Evolutionary conservation across 53 echinoderm and acorn worm species (phyloP).

Genomic region (Temnopleurus reevesii): DNA sequence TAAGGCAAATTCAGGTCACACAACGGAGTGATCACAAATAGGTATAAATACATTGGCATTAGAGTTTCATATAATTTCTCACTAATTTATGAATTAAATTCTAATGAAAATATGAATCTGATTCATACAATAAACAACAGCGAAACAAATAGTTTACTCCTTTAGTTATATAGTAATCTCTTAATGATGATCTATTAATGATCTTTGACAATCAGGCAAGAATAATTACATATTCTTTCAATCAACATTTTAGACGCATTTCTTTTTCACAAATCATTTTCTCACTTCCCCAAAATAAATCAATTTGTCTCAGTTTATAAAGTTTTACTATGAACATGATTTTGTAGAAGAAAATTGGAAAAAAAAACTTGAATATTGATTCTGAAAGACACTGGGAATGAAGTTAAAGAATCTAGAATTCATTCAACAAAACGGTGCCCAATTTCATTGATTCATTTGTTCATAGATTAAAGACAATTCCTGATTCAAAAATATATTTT

Average conservation of each 20-base stretch:
- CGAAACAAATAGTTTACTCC: no score
- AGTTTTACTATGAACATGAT: neutral
- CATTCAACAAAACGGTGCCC: no score
- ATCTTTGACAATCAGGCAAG: no score
- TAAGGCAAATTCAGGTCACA: constrained; percentile 6
- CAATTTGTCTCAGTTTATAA: neutral
- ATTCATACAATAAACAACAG: neutral
- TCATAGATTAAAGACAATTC: no score
- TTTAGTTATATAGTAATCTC: no score
- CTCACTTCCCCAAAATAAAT: neutral
- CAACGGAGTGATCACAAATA: neutral
- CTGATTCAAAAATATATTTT: no score
- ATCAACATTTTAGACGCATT: neutral
- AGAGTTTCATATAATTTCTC: neutral
- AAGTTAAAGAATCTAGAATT: no score
- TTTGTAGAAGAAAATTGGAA: neutral
- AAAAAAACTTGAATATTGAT: no score
- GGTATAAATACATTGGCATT: neutral
- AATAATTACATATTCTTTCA: neutral
- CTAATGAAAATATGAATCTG: neutral
- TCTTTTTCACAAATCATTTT: no score
- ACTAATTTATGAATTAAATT: neutral
- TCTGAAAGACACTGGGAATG: no score
- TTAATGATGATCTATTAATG: neutral
- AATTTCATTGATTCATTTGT: no score